A percentile compares a stretch with the other conserved stretches of the same genome.
phyloP scores from a whole-genome alignment of 2,113 vertebrate genomes.

The Tylochromis polylepis region DNA sequence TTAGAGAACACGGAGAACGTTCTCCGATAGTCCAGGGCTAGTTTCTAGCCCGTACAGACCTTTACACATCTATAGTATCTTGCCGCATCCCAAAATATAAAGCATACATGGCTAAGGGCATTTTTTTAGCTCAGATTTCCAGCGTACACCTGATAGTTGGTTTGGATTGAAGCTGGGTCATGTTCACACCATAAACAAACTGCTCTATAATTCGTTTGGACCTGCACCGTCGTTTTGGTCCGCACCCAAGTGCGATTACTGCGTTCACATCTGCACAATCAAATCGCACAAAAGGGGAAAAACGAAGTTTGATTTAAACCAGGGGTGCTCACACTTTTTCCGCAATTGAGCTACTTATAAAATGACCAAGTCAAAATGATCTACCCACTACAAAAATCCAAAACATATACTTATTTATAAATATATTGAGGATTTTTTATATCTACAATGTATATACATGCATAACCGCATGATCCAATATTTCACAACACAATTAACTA shows the following conservation, averaged over 20 bases:
- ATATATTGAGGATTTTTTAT: no score
- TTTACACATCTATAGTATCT: neutral
- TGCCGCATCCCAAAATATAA: neutral
- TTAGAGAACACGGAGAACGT: neutral
- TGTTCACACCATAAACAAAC: neutral
- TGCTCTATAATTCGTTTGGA: neutral
- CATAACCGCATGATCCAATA: no score
- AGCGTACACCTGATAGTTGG: neutral
- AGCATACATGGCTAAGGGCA: neutral
- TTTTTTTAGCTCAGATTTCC: neutral
- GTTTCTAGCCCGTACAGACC: neutral
- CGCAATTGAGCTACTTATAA: no score
- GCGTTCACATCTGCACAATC: neutral
- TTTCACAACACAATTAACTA: no score
- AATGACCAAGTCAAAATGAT: no score
- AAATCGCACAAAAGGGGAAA: neutral
- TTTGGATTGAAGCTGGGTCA: neutral
- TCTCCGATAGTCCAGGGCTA: neutral
- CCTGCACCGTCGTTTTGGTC: neutral
- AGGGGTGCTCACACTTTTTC: no score
- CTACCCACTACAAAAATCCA: no score
- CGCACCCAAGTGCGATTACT: neutral
- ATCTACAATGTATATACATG: no score
- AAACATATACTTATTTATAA: no score
- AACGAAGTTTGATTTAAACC: neutral